phyloP scores from a whole-genome alignment of 2,888 invertebrate species.

The Microdon myrmicae region DNA sequence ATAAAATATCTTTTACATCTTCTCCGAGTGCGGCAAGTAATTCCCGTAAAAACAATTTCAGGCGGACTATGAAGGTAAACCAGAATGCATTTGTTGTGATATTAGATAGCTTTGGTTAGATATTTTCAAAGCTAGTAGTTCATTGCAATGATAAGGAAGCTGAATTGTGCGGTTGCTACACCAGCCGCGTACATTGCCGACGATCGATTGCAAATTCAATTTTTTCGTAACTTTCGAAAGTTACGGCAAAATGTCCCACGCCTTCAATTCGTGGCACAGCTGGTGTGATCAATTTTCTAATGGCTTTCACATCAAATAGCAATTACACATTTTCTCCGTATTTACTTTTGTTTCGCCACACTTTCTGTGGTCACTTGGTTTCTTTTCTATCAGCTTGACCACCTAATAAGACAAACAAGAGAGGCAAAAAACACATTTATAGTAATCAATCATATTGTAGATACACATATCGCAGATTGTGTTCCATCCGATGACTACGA shows the following conservation, averaged over 20 bases:
- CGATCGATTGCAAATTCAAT: no score
- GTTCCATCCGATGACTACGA: constrained; percentile 25
- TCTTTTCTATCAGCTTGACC: constrained; percentile 14
- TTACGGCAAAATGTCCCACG: no score
- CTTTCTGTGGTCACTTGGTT: constrained; percentile 5
- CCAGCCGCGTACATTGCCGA: no score
- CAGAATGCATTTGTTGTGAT: constrained; percentile 29
- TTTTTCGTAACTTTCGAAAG: no score
- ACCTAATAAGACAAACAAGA: constrained; percentile 24
- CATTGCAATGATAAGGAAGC: constrained; percentile 42
- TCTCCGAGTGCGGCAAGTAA: no score
- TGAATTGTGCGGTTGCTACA: constrained; percentile 9
- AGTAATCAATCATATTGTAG: constrained; percentile 12
- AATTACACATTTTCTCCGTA: constrained; percentile 31
- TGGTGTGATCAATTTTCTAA: constrained; percentile 21
- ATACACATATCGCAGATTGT: constrained; percentile 6
- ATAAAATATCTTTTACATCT: no score
- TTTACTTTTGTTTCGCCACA: constrained; percentile 10
- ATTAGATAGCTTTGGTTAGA: constrained; percentile 36
- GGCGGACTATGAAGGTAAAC: no score
- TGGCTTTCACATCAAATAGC: constrained; percentile 29
- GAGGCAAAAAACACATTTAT: constrained; percentile 2
- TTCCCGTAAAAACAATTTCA: no score
- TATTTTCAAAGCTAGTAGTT: constrained; percentile 23
- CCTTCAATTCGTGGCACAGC: no score